Conservation (phyloP, 2,113 vertebrate genomes). For the Cochlearius cochlearius region DNA sequence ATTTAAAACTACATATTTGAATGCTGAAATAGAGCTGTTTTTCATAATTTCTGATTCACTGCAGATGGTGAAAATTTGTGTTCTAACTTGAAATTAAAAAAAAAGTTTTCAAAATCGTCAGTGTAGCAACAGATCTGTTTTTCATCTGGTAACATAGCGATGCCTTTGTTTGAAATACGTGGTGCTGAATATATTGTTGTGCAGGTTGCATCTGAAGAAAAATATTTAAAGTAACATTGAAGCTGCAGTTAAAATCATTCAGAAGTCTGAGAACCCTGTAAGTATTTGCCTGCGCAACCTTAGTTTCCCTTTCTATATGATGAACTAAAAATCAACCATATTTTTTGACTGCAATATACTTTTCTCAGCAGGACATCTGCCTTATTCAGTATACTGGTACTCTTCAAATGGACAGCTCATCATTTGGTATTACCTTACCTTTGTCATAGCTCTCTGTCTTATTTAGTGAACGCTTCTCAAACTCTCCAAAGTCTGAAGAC, state of each 20-base stretch:
- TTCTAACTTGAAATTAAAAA: background rate
- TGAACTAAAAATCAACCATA: background rate
- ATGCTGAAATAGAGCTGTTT: background rate
- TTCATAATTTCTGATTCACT: background rate
- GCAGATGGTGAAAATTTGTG: background rate
- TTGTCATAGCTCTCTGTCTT: background rate
- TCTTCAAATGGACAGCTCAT: background rate
- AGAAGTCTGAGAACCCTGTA: background rate
- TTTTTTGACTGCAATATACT: background rate
- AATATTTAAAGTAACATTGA: background rate
- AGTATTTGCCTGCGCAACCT: background rate
- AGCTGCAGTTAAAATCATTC: background rate
- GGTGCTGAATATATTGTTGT: background rate
- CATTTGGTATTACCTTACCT: background rate
- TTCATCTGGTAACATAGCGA: background rate
- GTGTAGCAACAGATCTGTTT: background rate
- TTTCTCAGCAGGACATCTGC: background rate
- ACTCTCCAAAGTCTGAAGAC: background rate
- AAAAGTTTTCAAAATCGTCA: background rate
- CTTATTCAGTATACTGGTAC: background rate
- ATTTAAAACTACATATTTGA: background rate
- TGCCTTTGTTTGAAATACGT: background rate
- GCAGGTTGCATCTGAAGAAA: background rate
- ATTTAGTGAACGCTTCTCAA: background rate
- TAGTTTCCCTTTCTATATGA: background rate